A percentile compares a stretch with the other conserved stretches of the same genome.
Evolutionary conservation across 2,888 invertebrate genomes (phyloP).

Genomic region (Drosophila maculinotata): DNA sequence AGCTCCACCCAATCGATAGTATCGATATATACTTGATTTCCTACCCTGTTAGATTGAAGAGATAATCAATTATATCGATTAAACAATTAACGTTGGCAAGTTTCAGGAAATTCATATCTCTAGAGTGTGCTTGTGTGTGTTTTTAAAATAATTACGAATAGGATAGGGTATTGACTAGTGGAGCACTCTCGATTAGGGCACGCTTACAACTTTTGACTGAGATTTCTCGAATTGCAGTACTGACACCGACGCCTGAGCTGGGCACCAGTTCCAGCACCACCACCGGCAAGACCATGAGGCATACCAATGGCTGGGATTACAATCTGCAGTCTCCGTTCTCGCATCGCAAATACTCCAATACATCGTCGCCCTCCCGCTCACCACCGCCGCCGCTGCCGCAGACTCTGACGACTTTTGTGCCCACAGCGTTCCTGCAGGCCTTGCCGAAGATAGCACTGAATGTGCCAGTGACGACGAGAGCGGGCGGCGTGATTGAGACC

Average conservation of each 20-base stretch:
- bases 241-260: constrained; percentile 74
- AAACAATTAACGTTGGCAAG: too few species aligned
- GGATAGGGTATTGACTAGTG: too few species aligned
- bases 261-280: constrained; percentile 77
- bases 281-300: constrained; percentile 78
- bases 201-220: background rate
- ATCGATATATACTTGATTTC: too few species aligned
- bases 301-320: constrained; percentile 85
- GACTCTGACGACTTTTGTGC: constrained; percentile 78
- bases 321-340: constrained; percentile 82
- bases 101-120: too few species aligned
- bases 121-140: too few species aligned
- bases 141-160: too few species aligned
- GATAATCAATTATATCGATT: too few species aligned
- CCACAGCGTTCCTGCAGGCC: constrained; percentile 61
- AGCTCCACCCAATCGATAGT: too few species aligned
- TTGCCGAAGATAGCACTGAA: constrained; percentile 65
- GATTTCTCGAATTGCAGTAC: constrained; percentile 15
- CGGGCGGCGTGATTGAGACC: constrained; percentile 63
- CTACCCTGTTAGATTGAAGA: too few species aligned
- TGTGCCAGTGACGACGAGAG: constrained; percentile 24
- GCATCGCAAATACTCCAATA: constrained; percentile 72
- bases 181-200: background rate
- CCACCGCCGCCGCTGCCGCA: constrained; percentile 50
- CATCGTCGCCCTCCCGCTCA: constrained; percentile 66